phyloP scores from a whole-genome alignment of 2,797 vertebrate genomes.

The Atherinosoma microstoma region DNA sequence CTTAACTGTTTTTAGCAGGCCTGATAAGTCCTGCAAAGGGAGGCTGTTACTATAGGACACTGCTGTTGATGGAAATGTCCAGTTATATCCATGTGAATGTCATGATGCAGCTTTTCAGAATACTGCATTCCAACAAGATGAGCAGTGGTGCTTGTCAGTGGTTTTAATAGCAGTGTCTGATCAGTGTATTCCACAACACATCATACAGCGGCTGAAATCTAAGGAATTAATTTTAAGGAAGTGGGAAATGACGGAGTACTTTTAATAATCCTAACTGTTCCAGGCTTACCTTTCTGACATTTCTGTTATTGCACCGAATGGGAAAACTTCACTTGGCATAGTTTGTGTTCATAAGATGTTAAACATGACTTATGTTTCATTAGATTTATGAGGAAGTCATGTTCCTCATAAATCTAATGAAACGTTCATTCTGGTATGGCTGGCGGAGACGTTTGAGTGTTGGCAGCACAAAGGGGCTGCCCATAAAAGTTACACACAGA shows the following conservation, averaged over 20 bases:
- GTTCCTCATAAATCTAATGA: slow-evolving; percentile 66
- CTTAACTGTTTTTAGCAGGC: background rate
- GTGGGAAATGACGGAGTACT: slow-evolving; percentile 18
- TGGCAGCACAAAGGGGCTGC: slow-evolving; percentile 26
- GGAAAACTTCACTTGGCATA: slow-evolving; percentile 62
- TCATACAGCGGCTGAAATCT: background rate
- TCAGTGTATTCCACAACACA: background rate
- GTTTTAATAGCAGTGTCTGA: background rate
- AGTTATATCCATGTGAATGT: background rate
- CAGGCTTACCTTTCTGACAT: slow-evolving; percentile 52
- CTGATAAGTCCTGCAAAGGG: background rate
- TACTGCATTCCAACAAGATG: background rate
- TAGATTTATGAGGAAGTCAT: slow-evolving; percentile 36
- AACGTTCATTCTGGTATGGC: slow-evolving; percentile 61
- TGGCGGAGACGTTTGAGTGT: slow-evolving; percentile 32
- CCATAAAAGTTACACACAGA: slow-evolving; percentile 49
- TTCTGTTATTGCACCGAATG: slow-evolving; percentile 59
- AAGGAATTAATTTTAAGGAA: slow-evolving; percentile 27
- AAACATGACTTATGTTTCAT: slow-evolving; percentile 68
- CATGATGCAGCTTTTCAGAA: background rate
- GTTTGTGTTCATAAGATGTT: slow-evolving; percentile 65
- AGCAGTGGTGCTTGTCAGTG: background rate
- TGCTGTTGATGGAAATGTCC: background rate
- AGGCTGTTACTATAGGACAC: background rate
- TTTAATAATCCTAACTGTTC: slow-evolving; percentile 34